These are phyloP conservation scores for Meriones psammophilus DNA, from an alignment of 2,797 vertebrate genomes.

Conservation along the genomic window DNA sequence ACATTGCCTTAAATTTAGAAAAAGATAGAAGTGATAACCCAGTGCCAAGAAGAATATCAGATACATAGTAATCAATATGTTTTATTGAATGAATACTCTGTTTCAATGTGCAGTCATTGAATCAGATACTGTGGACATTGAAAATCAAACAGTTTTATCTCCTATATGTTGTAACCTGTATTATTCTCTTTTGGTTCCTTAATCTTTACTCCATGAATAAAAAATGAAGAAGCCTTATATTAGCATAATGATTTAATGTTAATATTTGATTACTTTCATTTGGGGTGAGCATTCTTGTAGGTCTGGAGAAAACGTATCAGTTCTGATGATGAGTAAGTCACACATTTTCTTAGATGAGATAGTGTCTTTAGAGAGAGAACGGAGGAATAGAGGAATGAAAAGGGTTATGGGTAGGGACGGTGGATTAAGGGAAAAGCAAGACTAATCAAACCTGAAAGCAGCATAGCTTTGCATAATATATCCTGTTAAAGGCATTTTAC, in stretches of 20 bases:
- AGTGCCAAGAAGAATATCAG: not conserved
- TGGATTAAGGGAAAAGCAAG: not conserved
- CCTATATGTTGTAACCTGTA: not conserved
- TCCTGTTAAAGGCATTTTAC: not conserved
- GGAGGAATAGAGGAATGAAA: too few species aligned
- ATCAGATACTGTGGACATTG: not conserved
- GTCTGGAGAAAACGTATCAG: not conserved
- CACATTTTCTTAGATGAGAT: not conserved
- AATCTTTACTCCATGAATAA: not conserved
- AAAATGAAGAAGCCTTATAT: not conserved
- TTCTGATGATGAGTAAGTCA: not conserved
- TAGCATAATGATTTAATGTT: not conserved
- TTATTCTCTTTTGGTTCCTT: not conserved
- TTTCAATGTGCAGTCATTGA: not conserved
- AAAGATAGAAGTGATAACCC: not conserved
- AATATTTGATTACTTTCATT: conserved; percentile 32
- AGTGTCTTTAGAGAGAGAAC: not conserved
- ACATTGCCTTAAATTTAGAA: not conserved
- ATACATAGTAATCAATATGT: not conserved
- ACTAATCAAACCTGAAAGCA: not conserved
- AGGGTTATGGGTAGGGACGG: not conserved
- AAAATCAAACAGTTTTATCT: conserved; percentile 19
- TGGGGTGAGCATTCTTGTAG: not conserved
- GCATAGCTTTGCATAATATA: not conserved
- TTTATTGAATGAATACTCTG: not conserved